These are phyloP conservation scores for Leptinotarsa undecemlineata DNA, from an alignment of 1,140 invertebrate species.

Conservation along the genomic window DNA sequence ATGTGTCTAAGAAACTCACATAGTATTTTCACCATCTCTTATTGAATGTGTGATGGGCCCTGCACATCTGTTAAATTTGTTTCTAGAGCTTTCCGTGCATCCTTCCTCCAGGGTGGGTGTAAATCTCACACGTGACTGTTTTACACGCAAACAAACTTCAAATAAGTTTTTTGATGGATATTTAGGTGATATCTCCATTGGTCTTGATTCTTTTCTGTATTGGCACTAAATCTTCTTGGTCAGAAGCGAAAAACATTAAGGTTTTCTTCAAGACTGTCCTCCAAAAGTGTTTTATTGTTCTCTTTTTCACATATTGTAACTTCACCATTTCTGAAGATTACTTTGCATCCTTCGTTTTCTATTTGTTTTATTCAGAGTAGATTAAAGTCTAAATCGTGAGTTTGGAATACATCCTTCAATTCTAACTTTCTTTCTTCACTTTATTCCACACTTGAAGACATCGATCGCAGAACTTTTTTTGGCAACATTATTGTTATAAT, in stretches of 20 bases:
- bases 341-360: background rate
- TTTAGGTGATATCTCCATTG: background rate
- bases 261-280: background rate
- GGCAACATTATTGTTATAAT: constrained; percentile 8
- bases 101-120: background rate
- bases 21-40: background rate
- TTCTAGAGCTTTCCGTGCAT: background rate
- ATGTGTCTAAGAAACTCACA: background rate
- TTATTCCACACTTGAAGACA: background rate
- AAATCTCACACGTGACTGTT: background rate
- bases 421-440: background rate
- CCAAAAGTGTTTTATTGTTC: background rate
- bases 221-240: background rate
- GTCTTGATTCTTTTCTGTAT: background rate
- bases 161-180: background rate
- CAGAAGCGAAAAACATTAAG: background rate
- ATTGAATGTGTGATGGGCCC: background rate
- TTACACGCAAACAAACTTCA: background rate
- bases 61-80: background rate
- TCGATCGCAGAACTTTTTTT: background rate
- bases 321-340: background rate
- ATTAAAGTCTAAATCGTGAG: background rate
- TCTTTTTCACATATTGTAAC: background rate
- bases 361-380: background rate
- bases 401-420: constrained; percentile 11